Evolutionary conservation across 1,140 invertebrate genomes (phyloP), one percentile per base, ranked within the genome.

Genomic region (Trichonephila clavipes): DNA sequence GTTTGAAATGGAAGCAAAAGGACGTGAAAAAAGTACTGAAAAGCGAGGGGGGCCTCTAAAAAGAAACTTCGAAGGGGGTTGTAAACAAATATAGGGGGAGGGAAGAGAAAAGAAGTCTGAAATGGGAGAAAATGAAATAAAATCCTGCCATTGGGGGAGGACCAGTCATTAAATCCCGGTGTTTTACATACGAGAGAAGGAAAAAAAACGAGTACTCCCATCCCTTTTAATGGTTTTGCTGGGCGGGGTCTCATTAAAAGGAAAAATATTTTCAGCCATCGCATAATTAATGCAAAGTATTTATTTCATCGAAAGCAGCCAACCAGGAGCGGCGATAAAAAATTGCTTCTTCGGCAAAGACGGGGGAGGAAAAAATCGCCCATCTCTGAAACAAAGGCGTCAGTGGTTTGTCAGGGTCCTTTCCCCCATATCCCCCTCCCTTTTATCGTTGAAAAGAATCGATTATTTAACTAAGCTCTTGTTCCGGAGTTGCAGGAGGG

Each of bases 231-330:
- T 83, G 77, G 85, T 51, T 87, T 61, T 44, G 83, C 44, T 85
- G 92, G 85, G 85, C 85, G 66, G 92, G 92, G 92, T 34, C 64
- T 86, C 83, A 77, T 87, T 64, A 92, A 92, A 92, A 58, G 24
- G 62, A 58, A 69, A 81, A 69, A 93, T 88, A 88, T 93, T 93
- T 93, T 93, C 85, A 88, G 72, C 58, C 92, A 93, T 88, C 92
- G 92, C 92, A 88, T 88, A 93, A 93, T 93, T 93, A 93, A 93
- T 93, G 92, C 92, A 88, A 88, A 93, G 91, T 92, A 92, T 92
- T 92, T 92, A 92, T 92, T 92, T 92, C 91, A 92, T 72, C 91
- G 59, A 82, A 61, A 81, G 18, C 85, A 88, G 34, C 92, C 92
- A 93, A 93, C 92, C 92, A 93, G 92, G 85, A 88, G 92, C 69